Base-by-base conservation (phyloP, 2,888 invertebrate species). In the Thera britannica region DNA sequence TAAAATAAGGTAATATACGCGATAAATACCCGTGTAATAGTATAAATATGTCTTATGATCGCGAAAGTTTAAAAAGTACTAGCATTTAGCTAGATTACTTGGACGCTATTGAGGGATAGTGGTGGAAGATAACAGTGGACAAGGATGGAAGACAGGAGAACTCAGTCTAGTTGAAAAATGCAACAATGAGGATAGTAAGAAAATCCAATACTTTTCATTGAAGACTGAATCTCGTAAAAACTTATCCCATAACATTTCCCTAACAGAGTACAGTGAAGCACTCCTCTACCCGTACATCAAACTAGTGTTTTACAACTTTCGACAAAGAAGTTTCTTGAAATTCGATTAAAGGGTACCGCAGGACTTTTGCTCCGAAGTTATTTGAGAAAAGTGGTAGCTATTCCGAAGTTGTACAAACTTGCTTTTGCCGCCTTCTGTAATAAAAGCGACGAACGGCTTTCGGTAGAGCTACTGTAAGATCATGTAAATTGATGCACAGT, bases 311-410 rank as follows among this genome's bases (percentile, higher is more conserved):
- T 79, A 83, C 77, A 87, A 86, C 77, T 84, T 77, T 71, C 70
- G 62, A 75, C 79, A 82, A 80, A 84, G 83, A 86, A 86, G 81
- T 84, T 85, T 80, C 81, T 77, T 75, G 77, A 85, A 84, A 88
- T 87, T 87, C 84, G 87, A 87, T 88, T 85, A 85, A 81, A 84
- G 80, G 79, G 80, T 80, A 82, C 85, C 84, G 81, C 87, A 85
- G 83, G 82, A 81, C 84, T 86, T 82, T 84, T 82, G 80, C 75
- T 70, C 62, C 56, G 72, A 59, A 78, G 82, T 79, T 83, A 78
- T 74, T 75, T 70, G 74, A 76, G 76, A 76, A 77, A 81, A 82
- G 77, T 79, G 75, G 76, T 76, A 78, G 78, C 73, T 77, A 73
- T 79, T 79, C 62, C 71, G 56, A 82, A 78, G 75, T 83, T 80